A percentile compares a stretch with the other conserved stretches of the same genome.
Conservation (phyloP, 2,113 vertebrate species). For the Catharus bicknelli region DNA sequence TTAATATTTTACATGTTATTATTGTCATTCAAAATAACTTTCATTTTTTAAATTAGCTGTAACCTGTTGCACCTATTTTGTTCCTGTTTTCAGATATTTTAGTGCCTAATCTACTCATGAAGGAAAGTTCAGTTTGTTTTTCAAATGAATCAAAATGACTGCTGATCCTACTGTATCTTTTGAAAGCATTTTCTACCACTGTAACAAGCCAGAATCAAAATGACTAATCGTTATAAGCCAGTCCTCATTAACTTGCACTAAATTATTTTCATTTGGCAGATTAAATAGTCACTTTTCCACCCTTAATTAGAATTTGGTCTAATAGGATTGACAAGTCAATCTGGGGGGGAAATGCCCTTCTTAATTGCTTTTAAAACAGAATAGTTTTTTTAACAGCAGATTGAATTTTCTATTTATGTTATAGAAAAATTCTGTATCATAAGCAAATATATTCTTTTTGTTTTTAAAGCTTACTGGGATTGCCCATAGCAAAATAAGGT, state of each 20-base stretch:
- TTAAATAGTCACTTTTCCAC: conserved; percentile 70
- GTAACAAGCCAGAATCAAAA: conserved; percentile 68
- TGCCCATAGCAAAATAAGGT: conserved; percentile 20
- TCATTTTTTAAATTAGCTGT: background rate
- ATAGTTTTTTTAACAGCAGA: conserved; percentile 58
- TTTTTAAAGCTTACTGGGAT: conserved; percentile 22
- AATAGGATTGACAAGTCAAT: conserved; percentile 75
- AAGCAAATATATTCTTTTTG: conserved; percentile 26
- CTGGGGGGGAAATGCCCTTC: conserved; percentile 23
- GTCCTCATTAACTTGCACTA: conserved; percentile 71
- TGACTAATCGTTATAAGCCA: conserved; percentile 68
- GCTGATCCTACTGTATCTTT: conserved; percentile 42
- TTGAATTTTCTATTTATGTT: conserved; percentile 52
- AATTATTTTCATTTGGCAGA: conserved; percentile 79
- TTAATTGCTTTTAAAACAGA: conserved; percentile 71
- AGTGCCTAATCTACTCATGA: background rate
- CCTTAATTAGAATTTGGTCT: conserved; percentile 75
- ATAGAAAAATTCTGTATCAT: background rate
- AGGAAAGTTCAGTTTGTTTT: conserved; percentile 35
- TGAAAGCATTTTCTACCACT: conserved; percentile 62
- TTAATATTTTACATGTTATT: background rate
- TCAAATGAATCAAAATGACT: conserved; percentile 34
- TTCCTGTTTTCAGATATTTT: background rate
- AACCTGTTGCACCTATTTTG: background rate
- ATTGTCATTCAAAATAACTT: background rate